These are phyloP conservation scores for Myathropa florea DNA, from an alignment of 2,888 invertebrate species.

Conservation along the genomic window DNA sequence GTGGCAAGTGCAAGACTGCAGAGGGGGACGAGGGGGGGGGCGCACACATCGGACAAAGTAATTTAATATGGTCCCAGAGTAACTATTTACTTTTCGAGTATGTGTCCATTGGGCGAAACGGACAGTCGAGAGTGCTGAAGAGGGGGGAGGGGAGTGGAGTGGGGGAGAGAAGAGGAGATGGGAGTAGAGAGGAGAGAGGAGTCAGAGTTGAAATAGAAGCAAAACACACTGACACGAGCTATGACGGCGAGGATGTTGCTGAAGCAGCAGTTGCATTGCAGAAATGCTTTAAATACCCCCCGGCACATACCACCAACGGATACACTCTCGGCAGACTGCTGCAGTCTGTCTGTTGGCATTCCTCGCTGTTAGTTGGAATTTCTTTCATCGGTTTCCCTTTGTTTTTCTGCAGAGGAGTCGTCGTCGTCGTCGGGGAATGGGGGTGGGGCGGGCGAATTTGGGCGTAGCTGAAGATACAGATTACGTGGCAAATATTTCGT, in stretches of 20 bases:
- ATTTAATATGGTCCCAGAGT: conserved; percentile 65
- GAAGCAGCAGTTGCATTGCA: conserved; percentile 59
- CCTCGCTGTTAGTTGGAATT: conserved; percentile 40
- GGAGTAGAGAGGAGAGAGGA: too few relatives aligned
- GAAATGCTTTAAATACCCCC: conserved; percentile 61
- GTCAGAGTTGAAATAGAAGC: conserved; percentile 33
- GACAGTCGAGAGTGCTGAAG: too few relatives aligned
- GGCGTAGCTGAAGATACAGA: not conserved
- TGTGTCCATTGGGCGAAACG: conserved; percentile 29
- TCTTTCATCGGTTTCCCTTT: not conserved
- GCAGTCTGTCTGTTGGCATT: conserved; percentile 22
- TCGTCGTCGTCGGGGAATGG: too few relatives aligned
- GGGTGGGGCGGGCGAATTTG: too few relatives aligned
- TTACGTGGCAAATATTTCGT: conserved; percentile 29
- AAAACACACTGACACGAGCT: conserved; percentile 2
- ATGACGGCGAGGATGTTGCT: not conserved
- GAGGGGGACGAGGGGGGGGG: not conserved
- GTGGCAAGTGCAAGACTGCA: conserved; percentile 1
- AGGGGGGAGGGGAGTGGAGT: too few relatives aligned
- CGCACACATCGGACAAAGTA: conserved; percentile 51
- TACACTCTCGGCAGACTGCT: conserved; percentile 1
- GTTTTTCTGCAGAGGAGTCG: not conserved
- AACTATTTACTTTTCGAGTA: conserved; percentile 63
- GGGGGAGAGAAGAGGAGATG: too few relatives aligned
- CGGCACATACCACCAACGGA: conserved; percentile 36